phyloP scores from a whole-genome alignment of 2,113 vertebrate species.

The Colius striatus region DNA sequence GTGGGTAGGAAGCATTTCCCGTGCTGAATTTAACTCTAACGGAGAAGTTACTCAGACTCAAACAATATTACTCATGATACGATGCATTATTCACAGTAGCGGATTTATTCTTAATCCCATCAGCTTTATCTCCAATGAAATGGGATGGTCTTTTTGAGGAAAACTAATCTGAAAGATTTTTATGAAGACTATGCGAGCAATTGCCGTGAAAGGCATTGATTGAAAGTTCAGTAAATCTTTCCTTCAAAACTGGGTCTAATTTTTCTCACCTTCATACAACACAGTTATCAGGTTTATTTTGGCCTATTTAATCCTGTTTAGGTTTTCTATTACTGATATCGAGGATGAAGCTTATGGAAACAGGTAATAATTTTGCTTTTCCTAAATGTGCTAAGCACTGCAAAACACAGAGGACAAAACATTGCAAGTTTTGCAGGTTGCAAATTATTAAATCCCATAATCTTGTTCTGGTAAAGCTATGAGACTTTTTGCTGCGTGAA shows the following conservation, averaged over 20 bases:
- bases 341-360: neutral
- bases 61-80: neutral
- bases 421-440: neutral
- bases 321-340: neutral
- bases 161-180: neutral
- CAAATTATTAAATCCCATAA: neutral
- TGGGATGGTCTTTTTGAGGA: neutral
- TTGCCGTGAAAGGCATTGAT: neutral
- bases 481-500: neutral
- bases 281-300: neutral
- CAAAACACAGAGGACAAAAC: neutral
- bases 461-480: neutral
- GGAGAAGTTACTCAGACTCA: neutral
- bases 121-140: neutral
- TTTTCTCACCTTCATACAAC: neutral
- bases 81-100: slow-evolving; percentile 32
- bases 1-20: slow-evolving; percentile 3
- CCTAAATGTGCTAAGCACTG: neutral
- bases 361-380: neutral
- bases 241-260: neutral
- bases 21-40: slow-evolving; percentile 34
- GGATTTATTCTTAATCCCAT: slow-evolving; percentile 34
- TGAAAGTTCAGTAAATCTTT: neutral
- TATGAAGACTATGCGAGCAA: neutral
- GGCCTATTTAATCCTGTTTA: neutral